phyloP scores from a whole-genome alignment of 2,113 vertebrate genomes.

The Aleadryas rufinucha region DNA sequence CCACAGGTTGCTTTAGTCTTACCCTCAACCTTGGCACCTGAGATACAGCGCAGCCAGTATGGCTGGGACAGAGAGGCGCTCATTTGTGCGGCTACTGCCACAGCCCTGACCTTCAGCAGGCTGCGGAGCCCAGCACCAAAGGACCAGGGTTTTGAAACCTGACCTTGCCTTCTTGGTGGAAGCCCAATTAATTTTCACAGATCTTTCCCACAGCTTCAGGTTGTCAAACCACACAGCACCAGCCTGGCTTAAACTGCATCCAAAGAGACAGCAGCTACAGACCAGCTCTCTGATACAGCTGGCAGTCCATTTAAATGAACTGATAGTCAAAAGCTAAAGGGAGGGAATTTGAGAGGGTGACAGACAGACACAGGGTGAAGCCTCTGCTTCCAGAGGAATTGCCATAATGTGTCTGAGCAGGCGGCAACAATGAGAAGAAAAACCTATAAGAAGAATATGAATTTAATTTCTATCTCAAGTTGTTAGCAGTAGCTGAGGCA shows the following conservation, averaged over 20 bases:
- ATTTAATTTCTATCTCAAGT: conserved; percentile 13
- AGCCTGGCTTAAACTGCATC: not conserved
- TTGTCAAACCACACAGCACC: not conserved
- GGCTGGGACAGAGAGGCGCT: accelerated
- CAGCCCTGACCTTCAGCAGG: not conserved
- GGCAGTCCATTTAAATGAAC: not conserved
- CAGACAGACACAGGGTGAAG: conserved; percentile 12
- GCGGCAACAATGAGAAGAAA: not conserved
- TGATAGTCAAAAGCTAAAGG: not conserved
- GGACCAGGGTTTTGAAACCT: not conserved
- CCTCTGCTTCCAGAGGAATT: not conserved
- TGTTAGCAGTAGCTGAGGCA: not conserved
- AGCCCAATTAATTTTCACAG: not conserved
- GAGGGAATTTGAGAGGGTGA: not conserved
- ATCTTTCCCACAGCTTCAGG: not conserved
- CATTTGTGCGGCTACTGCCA: accelerated
- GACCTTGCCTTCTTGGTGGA: not conserved
- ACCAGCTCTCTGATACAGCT: not conserved
- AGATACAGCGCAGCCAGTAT: accelerated
- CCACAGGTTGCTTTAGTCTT: not conserved
- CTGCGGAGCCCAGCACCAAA: not conserved
- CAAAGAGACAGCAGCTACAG: not conserved
- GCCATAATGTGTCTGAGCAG: not conserved
- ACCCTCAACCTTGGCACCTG: not conserved
- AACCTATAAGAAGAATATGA: not conserved